Percentiles rank a stretch among this genome's conserved stretches.
Evolutionary conservation across 2,797 vertebrate species (phyloP).

Genomic region (Percopsis omiscomaycus): DNA sequence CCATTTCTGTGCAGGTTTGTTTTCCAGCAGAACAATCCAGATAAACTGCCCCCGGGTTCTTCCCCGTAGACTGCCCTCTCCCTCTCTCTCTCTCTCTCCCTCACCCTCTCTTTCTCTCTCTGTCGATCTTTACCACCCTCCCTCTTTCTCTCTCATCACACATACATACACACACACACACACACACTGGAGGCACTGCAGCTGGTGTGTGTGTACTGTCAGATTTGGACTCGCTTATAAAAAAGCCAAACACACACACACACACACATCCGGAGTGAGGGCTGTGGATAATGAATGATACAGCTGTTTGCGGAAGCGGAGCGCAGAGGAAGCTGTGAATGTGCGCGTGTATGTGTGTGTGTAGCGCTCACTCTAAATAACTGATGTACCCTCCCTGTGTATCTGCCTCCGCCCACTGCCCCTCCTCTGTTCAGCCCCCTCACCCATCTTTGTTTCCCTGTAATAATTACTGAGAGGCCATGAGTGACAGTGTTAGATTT

Average conservation of each 20-base stretch:
- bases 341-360: neutral
- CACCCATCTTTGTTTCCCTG: slow-evolving; percentile 14
- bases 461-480: neutral
- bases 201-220: slow-evolving; percentile 31
- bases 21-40: neutral
- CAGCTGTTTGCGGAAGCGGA: slow-evolving; percentile 16
- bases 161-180: slow-evolving; percentile 32
- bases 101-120: neutral
- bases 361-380: slow-evolving; percentile 68
- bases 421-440: slow-evolving; percentile 13
- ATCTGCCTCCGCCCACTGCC: slow-evolving; percentile 52
- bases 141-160: neutral
- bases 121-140: slow-evolving; percentile 33
- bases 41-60: neutral
- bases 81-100: neutral
- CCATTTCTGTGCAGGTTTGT: neutral
- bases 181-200: slow-evolving; percentile 14
- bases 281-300: slow-evolving; percentile 34
- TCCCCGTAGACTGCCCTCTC: neutral
- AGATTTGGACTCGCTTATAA: slow-evolving; percentile 25
- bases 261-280: slow-evolving; percentile 18
- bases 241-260: neutral
- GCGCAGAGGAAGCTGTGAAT: neutral
- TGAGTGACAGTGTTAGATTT: too few species aligned
- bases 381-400: slow-evolving; percentile 70